Conservation (phyloP, 2,797 vertebrate genomes). For the Squalus acanthias region DNA sequence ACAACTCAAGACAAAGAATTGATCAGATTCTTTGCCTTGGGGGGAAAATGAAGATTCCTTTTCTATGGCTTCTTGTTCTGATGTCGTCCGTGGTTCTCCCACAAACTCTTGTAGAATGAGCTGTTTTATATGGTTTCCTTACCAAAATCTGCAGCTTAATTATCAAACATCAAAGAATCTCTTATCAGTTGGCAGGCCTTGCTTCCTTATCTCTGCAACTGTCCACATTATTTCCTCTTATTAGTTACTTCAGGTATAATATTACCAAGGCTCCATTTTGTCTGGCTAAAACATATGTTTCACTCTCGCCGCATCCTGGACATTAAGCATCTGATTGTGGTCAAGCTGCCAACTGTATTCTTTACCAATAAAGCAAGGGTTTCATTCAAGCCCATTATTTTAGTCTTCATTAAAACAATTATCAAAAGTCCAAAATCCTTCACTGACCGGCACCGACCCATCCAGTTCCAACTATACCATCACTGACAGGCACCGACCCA, state of each 20-base stretch:
- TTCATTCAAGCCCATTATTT: neutral
- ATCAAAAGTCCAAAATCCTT: neutral
- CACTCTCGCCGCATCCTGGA: neutral
- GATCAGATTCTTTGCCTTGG: neutral
- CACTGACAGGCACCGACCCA: neutral
- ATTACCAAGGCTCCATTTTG: neutral
- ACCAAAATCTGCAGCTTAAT: neutral
- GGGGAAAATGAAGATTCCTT: neutral
- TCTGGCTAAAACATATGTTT: neutral
- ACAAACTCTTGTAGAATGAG: neutral
- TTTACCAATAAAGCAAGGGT: neutral
- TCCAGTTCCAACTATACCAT: neutral
- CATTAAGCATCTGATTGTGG: neutral
- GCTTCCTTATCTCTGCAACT: neutral
- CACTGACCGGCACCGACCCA: neutral
- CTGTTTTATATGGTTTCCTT: neutral
- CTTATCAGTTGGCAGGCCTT: neutral
- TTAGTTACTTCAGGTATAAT: neutral
- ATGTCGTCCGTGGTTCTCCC: neutral
- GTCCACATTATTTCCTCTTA: neutral
- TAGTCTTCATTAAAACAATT: neutral
- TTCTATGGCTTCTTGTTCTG: neutral
- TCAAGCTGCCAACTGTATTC: neutral
- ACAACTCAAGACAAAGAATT: neutral
- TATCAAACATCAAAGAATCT: neutral